A percentile compares a stretch with the other conserved stretches of the same genome.
These are phyloP conservation scores for Xiphophorus hellerii DNA, from an alignment of 2,113 vertebrate species.

Conservation along the genomic window DNA sequence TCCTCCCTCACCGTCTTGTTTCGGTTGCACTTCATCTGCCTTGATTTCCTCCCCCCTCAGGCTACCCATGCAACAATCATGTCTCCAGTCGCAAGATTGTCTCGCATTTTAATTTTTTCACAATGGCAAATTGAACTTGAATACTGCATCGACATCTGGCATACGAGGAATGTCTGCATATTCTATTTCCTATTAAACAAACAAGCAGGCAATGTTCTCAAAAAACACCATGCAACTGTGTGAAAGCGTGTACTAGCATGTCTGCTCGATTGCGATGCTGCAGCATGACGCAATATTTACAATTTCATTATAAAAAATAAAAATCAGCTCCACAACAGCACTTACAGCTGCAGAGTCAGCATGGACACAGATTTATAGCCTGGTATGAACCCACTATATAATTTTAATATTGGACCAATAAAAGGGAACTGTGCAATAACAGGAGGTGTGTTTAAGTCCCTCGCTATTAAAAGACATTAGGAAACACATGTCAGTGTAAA, in stretches of 20 bases:
- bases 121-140: conserved; percentile 16
- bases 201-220: neutral
- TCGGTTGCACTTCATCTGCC: conserved; percentile 7
- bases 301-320: conserved; percentile 50
- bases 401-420: conserved; percentile 56
- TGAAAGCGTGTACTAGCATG: conserved; percentile 19
- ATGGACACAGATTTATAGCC: conserved; percentile 11
- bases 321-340: conserved; percentile 14
- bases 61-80: conserved; percentile 38
- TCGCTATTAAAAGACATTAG: conserved; percentile 49
- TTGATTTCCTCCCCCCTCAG: conserved; percentile 21
- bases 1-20: neutral
- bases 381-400: conserved; percentile 34
- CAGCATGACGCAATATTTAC: conserved; percentile 51
- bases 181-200: neutral
- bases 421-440: conserved; percentile 49
- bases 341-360: conserved; percentile 6
- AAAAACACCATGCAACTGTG: conserved; percentile 11
- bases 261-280: conserved; percentile 18
- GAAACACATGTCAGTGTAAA: conserved; percentile 41
- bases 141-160: neutral
- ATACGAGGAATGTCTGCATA: neutral
- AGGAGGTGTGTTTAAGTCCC: conserved; percentile 40
- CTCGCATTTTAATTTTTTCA: conserved; percentile 13
- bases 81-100: conserved; percentile 12